phyloP scores from a whole-genome alignment of 1,140 invertebrate genomes.

The Acromyrmex charruanus region DNA sequence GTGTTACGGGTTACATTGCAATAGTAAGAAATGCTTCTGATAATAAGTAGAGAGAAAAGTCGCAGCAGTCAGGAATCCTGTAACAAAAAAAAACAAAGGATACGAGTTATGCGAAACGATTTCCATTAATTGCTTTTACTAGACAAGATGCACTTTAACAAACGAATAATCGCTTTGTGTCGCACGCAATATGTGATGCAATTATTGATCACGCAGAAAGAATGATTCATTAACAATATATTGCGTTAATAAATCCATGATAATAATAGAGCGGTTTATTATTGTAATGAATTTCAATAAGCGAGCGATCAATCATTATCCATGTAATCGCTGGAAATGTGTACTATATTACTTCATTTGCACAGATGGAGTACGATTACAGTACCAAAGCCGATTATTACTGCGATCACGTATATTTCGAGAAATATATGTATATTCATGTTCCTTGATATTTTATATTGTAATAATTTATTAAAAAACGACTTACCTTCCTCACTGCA shows the following conservation, averaged over 20 bases:
- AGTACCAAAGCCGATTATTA: conserved; percentile 57
- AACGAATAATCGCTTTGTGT: conserved; percentile 34
- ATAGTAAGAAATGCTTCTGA: conserved; percentile 76
- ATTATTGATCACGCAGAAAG: conserved; percentile 51
- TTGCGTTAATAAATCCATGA: conserved; percentile 54
- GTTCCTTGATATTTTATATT: conserved; percentile 1
- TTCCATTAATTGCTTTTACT: neutral
- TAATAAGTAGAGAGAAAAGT: conserved; percentile 76
- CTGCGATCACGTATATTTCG: conserved; percentile 26
- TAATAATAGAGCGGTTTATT: conserved; percentile 52
- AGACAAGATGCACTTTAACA: conserved; percentile 28
- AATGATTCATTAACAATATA: conserved; percentile 60
- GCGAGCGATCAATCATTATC: conserved; percentile 53
- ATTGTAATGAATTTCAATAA: conserved; percentile 54
- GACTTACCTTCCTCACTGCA: conserved; percentile 69
- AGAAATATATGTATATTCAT: neutral
- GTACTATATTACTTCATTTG: conserved; percentile 39
- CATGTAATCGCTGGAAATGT: conserved; percentile 33
- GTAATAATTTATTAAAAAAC: neutral
- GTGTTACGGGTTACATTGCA: conserved; percentile 72
- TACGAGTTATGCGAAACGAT: conserved; percentile 15
- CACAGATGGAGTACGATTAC: conserved; percentile 54
- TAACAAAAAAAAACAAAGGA: conserved; percentile 61
- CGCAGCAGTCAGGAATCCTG: conserved; percentile 66
- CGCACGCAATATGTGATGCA: conserved; percentile 36